Evolutionary conservation across 2,888 invertebrate species (phyloP), one percentile per base, ranked within the genome.

Genomic region (Geophilus truncorum): DNA sequence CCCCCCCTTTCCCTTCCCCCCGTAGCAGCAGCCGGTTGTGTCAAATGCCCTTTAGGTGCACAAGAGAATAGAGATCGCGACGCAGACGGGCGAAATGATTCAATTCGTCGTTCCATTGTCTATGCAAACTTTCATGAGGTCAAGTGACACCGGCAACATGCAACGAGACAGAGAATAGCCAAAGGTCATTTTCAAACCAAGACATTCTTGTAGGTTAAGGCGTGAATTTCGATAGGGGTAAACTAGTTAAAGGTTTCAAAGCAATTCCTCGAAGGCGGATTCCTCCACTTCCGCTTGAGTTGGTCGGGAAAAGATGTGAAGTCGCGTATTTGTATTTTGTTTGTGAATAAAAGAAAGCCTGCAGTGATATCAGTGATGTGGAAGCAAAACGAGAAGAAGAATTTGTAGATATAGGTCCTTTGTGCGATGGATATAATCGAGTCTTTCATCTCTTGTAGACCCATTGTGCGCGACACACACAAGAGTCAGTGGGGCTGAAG

Each of bases 61-160:
- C 15, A 40, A 40, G 40, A 40, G 40, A 40, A 40, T 40, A 10
- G 57, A 62, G 57, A 62, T 62, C 23, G 57, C 57, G 23, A 62
- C 21, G 57, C 57, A 62, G 57, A 62, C 57, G 57, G 21, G 57
- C 57, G 57, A 23, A 62, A 62, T 62, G 57, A 62, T 62, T 62
- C 57, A 62, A 62, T 62, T 62, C 57, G 57, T 62, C 57, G 57
- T 62, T 21, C 57, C 18, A 62, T 62, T 62, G 57, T 62, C 57
- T 62, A n/a, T 62, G 57, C 57, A 62, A 62, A 62, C 57, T 62
- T 62, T 62, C 57, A 62, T 62, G 57, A 62, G 57, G 57, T 62
- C 57, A 62, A 62, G 18, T 62, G 57, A 62, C 57, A 62, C 18
- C n/a, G 57, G 21, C 10, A 23, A 18, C 23, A 21, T 62, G 57